These are phyloP conservation scores for Paragorgia papillata DNA, from an alignment of 92 coral and sea anemone species.

Conservation along the genomic window DNA sequence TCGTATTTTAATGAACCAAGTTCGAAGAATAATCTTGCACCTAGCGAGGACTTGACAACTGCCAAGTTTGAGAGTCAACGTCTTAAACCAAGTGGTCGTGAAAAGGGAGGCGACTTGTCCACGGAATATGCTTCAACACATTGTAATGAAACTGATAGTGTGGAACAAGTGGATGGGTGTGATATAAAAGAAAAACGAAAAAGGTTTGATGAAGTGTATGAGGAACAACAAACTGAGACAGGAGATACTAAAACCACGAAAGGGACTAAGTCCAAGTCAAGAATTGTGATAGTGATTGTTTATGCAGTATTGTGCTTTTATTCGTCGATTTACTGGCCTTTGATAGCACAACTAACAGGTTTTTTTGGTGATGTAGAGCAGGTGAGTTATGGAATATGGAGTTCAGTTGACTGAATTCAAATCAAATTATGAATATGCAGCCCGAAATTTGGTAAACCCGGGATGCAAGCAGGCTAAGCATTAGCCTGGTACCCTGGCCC, in stretches of 20 bases:
- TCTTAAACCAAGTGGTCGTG: neutral
- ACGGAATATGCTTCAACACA: neutral
- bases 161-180: neutral
- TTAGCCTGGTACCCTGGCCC: too few species aligned
- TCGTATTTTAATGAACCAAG: neutral
- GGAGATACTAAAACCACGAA: too few species aligned
- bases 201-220: neutral
- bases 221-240: neutral
- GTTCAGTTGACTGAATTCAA: neutral
- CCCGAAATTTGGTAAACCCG: too few species aligned
- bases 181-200: neutral
- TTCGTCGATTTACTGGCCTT: neutral
- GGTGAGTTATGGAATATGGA: neutral
- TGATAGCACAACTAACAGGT: neutral
- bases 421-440: too few species aligned
- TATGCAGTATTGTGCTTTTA: neutral
- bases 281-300: neutral
- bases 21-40: neutral
- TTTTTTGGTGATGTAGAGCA: neutral
- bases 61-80: neutral
- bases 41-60: neutral
- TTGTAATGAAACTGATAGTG: neutral
- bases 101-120: neutral
- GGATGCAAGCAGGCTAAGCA: too few species aligned
- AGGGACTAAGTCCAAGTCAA: neutral